Conservation (phyloP, 2,797 vertebrate species). For the Tangara arthus region DNA sequence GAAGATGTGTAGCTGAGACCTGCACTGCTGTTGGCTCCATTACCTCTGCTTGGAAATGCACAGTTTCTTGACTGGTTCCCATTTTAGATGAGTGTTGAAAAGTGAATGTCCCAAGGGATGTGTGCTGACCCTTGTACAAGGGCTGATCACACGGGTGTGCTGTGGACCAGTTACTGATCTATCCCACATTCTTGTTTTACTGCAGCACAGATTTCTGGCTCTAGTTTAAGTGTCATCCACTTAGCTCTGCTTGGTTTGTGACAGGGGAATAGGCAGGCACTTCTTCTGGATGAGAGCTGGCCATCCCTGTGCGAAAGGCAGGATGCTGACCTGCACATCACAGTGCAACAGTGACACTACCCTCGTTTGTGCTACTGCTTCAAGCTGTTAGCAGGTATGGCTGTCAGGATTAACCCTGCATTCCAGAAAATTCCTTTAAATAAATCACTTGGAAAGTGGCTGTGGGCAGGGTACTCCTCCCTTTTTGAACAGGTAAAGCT, state of each 20-base stretch:
- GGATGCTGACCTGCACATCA: rapidly evolving
- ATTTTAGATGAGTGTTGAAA: not conserved
- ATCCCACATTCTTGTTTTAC: not conserved
- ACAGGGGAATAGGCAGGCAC: rapidly evolving
- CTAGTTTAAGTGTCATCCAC: not conserved
- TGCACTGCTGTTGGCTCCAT: not conserved
- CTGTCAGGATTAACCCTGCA: not conserved
- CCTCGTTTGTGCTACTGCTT: not conserved
- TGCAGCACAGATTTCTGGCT: not conserved
- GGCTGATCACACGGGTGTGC: rapidly evolving
- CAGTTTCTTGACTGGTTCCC: not conserved
- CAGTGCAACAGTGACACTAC: not conserved
- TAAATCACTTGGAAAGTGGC: not conserved
- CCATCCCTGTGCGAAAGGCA: not conserved
- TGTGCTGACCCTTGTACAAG: not conserved
- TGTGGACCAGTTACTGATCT: not conserved
- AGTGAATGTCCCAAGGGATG: not conserved
- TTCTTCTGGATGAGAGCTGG: not conserved
- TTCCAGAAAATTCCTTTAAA: conserved; percentile 26
- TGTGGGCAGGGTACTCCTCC: not conserved
- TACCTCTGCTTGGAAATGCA: not conserved
- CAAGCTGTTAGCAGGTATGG: not conserved
- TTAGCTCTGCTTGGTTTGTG: not conserved
- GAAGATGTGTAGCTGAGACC: not conserved
- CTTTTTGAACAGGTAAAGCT: not conserved